Evolutionary conservation across 2,113 vertebrate genomes (phyloP).

Genomic region (Mus spicilegus): DNA sequence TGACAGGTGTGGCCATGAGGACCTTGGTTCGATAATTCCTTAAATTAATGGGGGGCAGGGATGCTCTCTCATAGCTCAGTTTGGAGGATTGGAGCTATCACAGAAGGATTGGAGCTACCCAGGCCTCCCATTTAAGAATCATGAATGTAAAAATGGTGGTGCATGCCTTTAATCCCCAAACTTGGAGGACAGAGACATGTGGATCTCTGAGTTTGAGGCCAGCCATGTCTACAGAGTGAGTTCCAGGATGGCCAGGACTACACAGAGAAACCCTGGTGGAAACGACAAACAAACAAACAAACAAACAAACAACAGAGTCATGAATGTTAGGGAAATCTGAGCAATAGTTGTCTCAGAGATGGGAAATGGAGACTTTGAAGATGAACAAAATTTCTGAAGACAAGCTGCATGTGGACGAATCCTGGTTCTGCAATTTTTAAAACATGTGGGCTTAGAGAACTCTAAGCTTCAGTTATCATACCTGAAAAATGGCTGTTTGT

Average conservation of each 20-base stretch:
- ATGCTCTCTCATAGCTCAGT: background rate
- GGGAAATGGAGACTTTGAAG: background rate
- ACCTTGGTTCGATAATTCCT: background rate
- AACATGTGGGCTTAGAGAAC: background rate
- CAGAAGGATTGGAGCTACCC: background rate
- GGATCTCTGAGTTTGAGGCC: background rate
- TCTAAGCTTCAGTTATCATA: background rate
- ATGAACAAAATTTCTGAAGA: background rate
- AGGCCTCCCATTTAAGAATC: background rate
- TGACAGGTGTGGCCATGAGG: background rate
- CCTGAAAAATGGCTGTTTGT: slow-evolving; percentile 1
- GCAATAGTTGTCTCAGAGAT: background rate
- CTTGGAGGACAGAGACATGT: background rate
- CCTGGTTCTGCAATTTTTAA: background rate
- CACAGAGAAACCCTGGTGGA: background rate
- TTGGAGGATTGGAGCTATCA: background rate
- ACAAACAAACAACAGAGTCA: background rate
- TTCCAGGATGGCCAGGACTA: background rate
- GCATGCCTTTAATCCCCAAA: background rate
- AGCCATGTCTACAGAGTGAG: background rate
- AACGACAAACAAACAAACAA: background rate
- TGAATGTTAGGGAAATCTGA: background rate
- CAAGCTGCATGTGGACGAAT: background rate
- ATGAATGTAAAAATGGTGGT: background rate
- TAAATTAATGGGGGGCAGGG: background rate